A percentile compares a stretch with the other conserved stretches of the same genome.
These are phyloP conservation scores for Drosophila pandora DNA, from an alignment of 1,140 invertebrate genomes.

Conservation along the genomic window DNA sequence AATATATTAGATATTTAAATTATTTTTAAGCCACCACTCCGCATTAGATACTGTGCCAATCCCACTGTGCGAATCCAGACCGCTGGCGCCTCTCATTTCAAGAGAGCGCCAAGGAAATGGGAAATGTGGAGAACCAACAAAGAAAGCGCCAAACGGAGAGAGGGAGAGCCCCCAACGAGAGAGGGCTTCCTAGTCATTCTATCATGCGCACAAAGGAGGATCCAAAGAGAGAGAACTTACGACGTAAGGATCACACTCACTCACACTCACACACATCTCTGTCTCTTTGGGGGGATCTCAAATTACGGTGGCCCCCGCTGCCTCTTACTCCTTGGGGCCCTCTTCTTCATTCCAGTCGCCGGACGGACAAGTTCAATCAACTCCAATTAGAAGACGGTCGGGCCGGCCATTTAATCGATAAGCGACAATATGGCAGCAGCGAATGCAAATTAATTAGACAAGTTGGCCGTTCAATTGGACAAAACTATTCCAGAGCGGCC, in stretches of 20 bases:
- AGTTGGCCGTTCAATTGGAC: slow-evolving; percentile 48
- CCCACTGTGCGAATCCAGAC: slow-evolving; percentile 28
- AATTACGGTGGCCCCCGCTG: slow-evolving; percentile 16
- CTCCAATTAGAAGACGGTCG: slow-evolving; percentile 57
- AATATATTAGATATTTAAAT: too few relatives aligned
- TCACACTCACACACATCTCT: not conserved
- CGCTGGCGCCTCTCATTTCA: slow-evolving; percentile 12
- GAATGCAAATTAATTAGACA: slow-evolving; percentile 71
- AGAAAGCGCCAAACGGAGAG: slow-evolving; percentile 1
- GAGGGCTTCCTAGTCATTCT: not conserved
- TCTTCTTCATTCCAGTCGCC: too few relatives aligned
- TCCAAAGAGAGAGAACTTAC: not conserved
- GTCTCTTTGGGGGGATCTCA: not conserved
- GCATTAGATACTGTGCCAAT: too few relatives aligned
- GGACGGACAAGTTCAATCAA: slow-evolving; percentile 62
- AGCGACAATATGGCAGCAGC: slow-evolving; percentile 30
- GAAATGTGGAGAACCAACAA: slow-evolving; percentile 15
- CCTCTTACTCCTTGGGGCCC: too few relatives aligned
- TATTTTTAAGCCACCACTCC: too few relatives aligned
- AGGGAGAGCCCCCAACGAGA: not conserved
- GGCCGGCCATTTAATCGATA: slow-evolving; percentile 70
- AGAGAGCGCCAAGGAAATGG: slow-evolving; percentile 34
- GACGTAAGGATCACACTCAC: not conserved
- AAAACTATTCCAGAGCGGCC: slow-evolving; percentile 39
- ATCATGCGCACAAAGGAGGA: not conserved